Evolutionary conservation across 2,113 vertebrate species (phyloP).

Genomic region (Argyrosomus japonicus): DNA sequence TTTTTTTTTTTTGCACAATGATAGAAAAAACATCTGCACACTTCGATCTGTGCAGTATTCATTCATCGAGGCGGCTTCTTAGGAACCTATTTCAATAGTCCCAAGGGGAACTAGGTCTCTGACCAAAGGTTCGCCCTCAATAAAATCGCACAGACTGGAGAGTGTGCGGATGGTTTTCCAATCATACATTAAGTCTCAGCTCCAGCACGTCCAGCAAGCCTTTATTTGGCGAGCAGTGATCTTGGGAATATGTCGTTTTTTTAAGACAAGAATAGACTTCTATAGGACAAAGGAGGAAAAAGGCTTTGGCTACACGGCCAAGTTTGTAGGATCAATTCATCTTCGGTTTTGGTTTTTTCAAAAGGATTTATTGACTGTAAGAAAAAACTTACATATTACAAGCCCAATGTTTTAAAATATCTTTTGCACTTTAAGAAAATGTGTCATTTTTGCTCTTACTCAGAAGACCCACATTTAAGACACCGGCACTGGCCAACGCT

Average conservation of each 20-base stretch:
- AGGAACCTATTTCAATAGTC: not conserved
- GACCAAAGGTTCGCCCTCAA: not conserved
- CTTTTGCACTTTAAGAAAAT: constrained; percentile 31
- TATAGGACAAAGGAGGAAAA: not conserved
- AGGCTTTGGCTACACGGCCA: not conserved
- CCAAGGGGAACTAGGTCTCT: constrained; percentile 3
- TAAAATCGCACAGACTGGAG: constrained; percentile 23
- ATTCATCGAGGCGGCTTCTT: constrained; percentile 14
- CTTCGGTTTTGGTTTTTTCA: not conserved
- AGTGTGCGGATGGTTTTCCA: constrained; percentile 32
- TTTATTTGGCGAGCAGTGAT: constrained; percentile 12
- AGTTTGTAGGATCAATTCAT: not conserved
- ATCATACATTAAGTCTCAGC: constrained; percentile 17
- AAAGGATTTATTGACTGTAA: constrained; percentile 20
- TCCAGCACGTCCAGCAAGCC: not conserved
- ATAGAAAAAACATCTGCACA: constrained; percentile 17
- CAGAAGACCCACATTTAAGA: constrained; percentile 33
- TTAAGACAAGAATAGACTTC: not conserved
- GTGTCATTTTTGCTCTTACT: constrained; percentile 19
- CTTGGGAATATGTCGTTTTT: constrained; percentile 8
- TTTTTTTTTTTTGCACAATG: not conserved
- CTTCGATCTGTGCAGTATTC: not conserved
- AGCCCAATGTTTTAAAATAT: constrained; percentile 26
- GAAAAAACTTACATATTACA: constrained; percentile 2
- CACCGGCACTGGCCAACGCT: constrained; percentile 32